Conservation (phyloP, 2,797 vertebrate genomes). For the Phaenicophaeus curvirostris region DNA sequence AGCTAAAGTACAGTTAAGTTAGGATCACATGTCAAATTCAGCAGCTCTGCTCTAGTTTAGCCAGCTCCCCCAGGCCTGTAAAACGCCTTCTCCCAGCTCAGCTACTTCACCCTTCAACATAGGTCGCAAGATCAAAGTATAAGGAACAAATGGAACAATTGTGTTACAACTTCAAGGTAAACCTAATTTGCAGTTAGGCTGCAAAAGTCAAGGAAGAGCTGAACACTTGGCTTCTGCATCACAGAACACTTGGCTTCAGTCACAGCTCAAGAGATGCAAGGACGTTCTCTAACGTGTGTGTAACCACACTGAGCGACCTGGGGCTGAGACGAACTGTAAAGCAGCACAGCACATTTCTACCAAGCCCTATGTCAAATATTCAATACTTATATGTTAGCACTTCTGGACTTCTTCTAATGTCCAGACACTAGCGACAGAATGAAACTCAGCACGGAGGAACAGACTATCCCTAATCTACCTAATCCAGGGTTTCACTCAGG, state of each 20-base stretch:
- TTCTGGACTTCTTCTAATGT: not conserved
- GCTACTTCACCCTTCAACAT: not conserved
- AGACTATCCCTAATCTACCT: not conserved
- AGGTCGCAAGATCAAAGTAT: not conserved
- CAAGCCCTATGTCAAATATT: not conserved
- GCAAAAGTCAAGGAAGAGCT: not conserved
- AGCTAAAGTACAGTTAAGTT: too few species aligned
- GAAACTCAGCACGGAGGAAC: not conserved
- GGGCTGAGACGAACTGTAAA: not conserved
- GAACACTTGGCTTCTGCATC: not conserved
- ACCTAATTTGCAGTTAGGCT: not conserved
- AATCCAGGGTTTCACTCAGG: not conserved
- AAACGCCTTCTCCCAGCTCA: not conserved
- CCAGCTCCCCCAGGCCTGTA: not conserved
- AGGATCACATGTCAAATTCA: not conserved
- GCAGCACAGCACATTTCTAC: not conserved
- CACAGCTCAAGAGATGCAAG: not conserved
- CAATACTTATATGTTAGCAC: not conserved
- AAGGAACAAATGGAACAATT: not conserved
- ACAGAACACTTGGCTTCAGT: not conserved
- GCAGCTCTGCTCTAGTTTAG: not conserved
- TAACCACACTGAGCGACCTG: rapidly evolving
- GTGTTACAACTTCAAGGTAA: not conserved
- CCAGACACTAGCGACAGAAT: not conserved
- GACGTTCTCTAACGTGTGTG: not conserved